phyloP scores from a whole-genome alignment of 2,888 invertebrate genomes.

The Endotricha flammealis region DNA sequence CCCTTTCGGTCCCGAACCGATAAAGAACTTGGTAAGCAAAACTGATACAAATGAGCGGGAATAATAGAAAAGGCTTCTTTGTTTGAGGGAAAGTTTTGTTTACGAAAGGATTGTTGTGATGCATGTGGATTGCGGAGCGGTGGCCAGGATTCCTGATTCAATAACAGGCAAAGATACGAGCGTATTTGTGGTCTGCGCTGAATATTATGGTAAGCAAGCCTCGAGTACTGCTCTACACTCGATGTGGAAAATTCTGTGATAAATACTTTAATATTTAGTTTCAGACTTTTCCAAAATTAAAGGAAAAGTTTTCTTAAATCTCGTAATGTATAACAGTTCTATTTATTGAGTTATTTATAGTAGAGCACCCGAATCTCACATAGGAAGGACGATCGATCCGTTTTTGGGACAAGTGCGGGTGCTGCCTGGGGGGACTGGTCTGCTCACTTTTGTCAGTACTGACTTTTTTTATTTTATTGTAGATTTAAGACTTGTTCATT shows the following conservation, averaged over 20 bases:
- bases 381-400: no score
- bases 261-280: no score
- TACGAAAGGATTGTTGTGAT: slow-evolving; percentile 28
- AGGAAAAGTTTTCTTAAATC: no score
- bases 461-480: no score
- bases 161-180: slow-evolving; percentile 41
- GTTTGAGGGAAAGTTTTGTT: slow-evolving; percentile 27
- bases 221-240: slow-evolving; percentile 26
- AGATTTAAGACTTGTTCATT: no score
- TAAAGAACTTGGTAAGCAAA: slow-evolving; percentile 46
- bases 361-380: no score
- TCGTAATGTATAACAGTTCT: no score
- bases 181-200: slow-evolving; percentile 35
- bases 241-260: slow-evolving; percentile 11
- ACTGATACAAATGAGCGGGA: slow-evolving; percentile 49
- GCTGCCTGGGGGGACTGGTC: no score
- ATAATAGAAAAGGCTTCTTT: slow-evolving; percentile 36
- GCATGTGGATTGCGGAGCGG: slow-evolving; percentile 34
- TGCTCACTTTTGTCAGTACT: no score
- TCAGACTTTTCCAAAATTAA: no score
- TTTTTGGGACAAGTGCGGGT: no score
- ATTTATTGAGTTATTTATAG: no score
- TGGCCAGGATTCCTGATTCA: slow-evolving; percentile 40
- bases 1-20: slow-evolving; percentile 36
- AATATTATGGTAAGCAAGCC: slow-evolving; percentile 54